Evolutionary conservation across 30 jellyfish, hydroid and myxozoan genomes (phyloP), one percentile per base, ranked within the genome.

Genomic region (Turritopsis dohrnii): DNA sequence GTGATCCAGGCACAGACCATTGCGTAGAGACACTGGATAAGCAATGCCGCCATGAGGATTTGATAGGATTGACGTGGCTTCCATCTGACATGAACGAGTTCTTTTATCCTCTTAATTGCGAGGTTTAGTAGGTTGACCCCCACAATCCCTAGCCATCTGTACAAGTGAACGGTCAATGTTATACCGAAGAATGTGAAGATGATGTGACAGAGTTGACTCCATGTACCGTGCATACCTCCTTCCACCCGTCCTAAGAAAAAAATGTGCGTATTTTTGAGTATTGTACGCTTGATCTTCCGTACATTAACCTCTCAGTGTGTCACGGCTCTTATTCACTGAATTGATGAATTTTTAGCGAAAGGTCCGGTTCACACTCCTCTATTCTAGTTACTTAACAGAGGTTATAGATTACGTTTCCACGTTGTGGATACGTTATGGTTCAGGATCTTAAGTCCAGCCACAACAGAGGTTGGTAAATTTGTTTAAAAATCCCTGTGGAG

Each of bases 111-210:
- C 83, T 79, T 60, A 25, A 53, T 18, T 85, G 72, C 23, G 29
- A 84, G 23, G 66, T 89, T n/a, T 72, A 89, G 76, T 76, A 84
- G 28, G 81, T 25, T 26, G 86, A 83, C 81, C 84, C 83, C 52
- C 41, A 71, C 26, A 74, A 53, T 1, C 31, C 83, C 83, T 9
- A 74, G 26, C 53, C 53, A 29, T 29, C 26, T 74, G 21, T 74
- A 74, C 65, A 74, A 26, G 13, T 52, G 83, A 17, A 41, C 41
- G 26, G 83, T 29, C 60, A 74, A n/a, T 28, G 41, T 74, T 9
- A 74, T 29, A 9, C 83, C 83, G 83, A 74, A 74, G 20, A 74
- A 26, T 20, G 41, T 74, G 77, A 69, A 69, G 77, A 69, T 9
- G 17, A 69, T 27, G 22, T 69, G 28, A 19, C 28, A 69, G 22